Percentiles rank a stretch among this genome's conserved stretches.
Evolutionary conservation across 53 echinoderm and acorn worm genomes (phyloP).

Genomic region (Actinopyga echinites): DNA sequence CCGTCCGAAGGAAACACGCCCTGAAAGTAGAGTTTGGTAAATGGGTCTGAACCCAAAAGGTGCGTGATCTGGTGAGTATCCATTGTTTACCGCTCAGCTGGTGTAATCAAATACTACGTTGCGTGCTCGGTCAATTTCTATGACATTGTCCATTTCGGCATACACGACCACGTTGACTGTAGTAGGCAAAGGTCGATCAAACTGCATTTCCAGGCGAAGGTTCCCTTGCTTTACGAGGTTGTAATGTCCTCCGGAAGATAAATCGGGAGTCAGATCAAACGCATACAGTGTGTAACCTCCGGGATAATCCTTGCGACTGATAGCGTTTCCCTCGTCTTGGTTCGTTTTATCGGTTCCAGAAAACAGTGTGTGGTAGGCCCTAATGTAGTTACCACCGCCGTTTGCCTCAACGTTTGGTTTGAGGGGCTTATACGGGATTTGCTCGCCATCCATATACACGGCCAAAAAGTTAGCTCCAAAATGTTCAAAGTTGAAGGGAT

Average conservation of each 20-base stretch:
- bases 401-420: background rate
- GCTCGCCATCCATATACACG: slow-evolving; percentile 2
- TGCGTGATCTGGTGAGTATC: slow-evolving; percentile 19
- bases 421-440: background rate
- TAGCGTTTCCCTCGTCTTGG: no score
- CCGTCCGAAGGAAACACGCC: slow-evolving; percentile 38
- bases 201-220: slow-evolving; percentile 46
- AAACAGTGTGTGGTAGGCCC: slow-evolving; percentile 12
- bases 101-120: slow-evolving; percentile 57
- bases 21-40: background rate
- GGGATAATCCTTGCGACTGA: background rate
- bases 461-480: slow-evolving; percentile 13
- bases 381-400: background rate
- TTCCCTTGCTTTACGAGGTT: slow-evolving; percentile 49
- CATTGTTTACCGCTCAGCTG: slow-evolving; percentile 23
- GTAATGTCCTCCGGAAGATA: no score
- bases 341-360: background rate
- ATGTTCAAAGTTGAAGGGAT: slow-evolving; percentile 42
- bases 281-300: slow-evolving; percentile 15
- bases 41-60: background rate
- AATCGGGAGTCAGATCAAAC: no score
- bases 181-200: background rate
- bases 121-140: slow-evolving; percentile 43
- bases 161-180: slow-evolving; percentile 51
- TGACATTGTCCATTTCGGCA: slow-evolving; percentile 52